Base-by-base conservation (phyloP, 2,113 vertebrate species). In the Paralichthys olivaceus region DNA sequence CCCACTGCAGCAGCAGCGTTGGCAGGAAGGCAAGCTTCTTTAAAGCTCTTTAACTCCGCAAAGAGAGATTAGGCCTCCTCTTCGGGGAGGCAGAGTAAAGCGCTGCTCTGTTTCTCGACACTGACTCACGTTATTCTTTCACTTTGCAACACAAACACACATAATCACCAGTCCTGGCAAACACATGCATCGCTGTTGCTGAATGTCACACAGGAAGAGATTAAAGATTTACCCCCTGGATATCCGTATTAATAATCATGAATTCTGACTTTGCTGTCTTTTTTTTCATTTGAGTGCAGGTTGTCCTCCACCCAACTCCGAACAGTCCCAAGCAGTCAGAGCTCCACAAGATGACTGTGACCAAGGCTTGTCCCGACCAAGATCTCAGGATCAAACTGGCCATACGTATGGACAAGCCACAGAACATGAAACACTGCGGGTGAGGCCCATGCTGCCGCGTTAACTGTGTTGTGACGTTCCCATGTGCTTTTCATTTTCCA, bases 341-440 rank as follows among this genome's bases (percentile, higher is more conserved):
- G 76, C 97, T 96, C 91, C 98, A 99, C 85, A 99, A 99, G 94
- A 99, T 99, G 98, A 90, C 96, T 9, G 96, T 99, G 87, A 99
- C 97, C 63, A 99, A 99, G 94, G 98, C 98, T 70, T 99, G 98
- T 84, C 96, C 96, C 0, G 98, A 99, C 94, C 98, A 98, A 83
- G 97, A 99, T 84, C 95, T 99, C 79, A 98, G 95, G 94, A 99
- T 99, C 93, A 99, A 99, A 90, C 96, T 99, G 84, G 98, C 98
- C 0, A 96, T 99, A 69, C 94, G 98, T 85, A 99, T 99, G 98
- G 98, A 99, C 93, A 99, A 99, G 84, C 98, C 98, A 65, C 98
- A 99, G 91, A 99, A 99, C 91, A 98, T 99, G 97, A 99, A 99
- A 83, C 98, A 99, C 92, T 99, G 96, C 93, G 98, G 98, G 98